Evolutionary conservation across 2,113 vertebrate genomes (phyloP).

Genomic region (Larimichthys polyactis): DNA sequence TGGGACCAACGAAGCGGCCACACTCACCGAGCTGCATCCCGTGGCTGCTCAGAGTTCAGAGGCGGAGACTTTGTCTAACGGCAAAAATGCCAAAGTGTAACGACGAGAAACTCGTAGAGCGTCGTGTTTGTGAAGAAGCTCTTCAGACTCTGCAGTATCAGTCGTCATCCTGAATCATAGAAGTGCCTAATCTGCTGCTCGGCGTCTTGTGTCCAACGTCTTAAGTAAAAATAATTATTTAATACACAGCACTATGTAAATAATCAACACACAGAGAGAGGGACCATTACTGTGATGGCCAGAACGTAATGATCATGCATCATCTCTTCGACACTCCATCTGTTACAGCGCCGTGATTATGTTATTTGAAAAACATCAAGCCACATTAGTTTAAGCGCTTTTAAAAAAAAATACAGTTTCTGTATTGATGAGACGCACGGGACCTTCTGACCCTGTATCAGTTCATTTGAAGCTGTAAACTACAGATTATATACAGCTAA

Average conservation of each 20-base stretch:
- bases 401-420: not conserved
- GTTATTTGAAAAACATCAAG: not conserved
- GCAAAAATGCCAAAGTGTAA: constrained; percentile 44
- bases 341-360: constrained; percentile 1
- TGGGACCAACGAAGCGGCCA: not conserved
- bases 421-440: not conserved
- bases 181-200: constrained; percentile 56
- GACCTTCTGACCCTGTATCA: not conserved
- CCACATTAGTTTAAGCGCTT: not conserved
- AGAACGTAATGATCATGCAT: no score
- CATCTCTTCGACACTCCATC: constrained; percentile 11
- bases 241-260: not conserved
- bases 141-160: not conserved
- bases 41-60: constrained; percentile 46
- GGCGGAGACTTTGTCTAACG: constrained; percentile 65
- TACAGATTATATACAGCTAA: not conserved
- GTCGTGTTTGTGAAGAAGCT: not conserved
- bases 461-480: not conserved
- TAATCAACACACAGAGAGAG: no score
- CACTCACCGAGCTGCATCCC: constrained; percentile 64
- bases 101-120: not conserved
- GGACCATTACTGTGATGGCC: constrained; percentile 20
- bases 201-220: not conserved
- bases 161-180: constrained; percentile 12
- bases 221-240: not conserved